These are phyloP conservation scores for Mesoligia furuncula DNA, from an alignment of 2,888 invertebrate genomes.

Conservation along the genomic window DNA sequence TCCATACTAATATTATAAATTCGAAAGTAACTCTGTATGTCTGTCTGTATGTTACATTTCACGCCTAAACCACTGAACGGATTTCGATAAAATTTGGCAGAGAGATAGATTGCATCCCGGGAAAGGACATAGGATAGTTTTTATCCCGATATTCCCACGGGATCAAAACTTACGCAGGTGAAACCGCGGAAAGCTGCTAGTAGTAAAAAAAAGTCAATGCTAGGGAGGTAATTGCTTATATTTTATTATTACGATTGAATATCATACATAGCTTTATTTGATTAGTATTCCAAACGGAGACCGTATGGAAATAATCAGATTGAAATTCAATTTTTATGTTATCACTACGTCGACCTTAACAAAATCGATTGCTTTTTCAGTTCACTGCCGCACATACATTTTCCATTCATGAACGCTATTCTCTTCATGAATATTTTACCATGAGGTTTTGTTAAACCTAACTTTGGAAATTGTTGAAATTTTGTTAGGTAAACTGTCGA, in stretches of 20 bases:
- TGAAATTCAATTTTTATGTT: slow-evolving; percentile 35
- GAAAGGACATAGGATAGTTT: no score
- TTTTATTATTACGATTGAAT: slow-evolving; percentile 39
- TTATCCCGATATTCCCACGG: no score
- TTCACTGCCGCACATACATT: slow-evolving; percentile 48
- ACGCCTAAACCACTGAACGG: no score
- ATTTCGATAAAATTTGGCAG: no score
- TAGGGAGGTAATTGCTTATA: slow-evolving; percentile 18
- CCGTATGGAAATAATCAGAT: slow-evolving; percentile 27
- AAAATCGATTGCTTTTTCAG: slow-evolving; percentile 51
- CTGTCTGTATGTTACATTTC: no score
- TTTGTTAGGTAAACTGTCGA: slow-evolving; percentile 32
- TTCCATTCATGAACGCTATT: slow-evolving; percentile 42
- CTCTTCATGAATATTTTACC: slow-evolving; percentile 56
- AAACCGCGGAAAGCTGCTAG: no score
- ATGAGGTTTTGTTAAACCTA: slow-evolving; percentile 38
- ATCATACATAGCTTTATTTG: slow-evolving; percentile 1
- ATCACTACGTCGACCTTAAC: slow-evolving; percentile 33
- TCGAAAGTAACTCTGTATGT: no score
- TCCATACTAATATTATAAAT: no score
- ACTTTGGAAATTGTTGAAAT: slow-evolving; percentile 35
- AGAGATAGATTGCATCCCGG: no score
- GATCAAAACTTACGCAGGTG: no score
- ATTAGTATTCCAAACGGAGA: slow-evolving; percentile 35
- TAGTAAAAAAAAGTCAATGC: slow-evolving; percentile 19